Conservation (phyloP, 2,888 invertebrate genomes). For the Drosophila prostipennis region DNA sequence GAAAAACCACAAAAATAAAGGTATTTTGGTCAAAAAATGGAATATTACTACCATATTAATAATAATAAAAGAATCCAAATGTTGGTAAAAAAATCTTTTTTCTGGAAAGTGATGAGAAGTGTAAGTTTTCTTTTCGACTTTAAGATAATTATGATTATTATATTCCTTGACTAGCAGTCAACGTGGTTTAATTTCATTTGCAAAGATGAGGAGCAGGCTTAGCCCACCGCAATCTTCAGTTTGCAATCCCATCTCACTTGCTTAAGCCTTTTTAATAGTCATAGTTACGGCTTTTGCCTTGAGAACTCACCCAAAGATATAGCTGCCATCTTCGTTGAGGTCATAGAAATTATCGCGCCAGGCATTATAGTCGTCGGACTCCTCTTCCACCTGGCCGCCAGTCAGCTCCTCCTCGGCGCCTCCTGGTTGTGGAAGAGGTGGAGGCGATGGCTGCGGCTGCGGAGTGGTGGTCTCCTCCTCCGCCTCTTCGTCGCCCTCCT, state of each 20-base stretch:
- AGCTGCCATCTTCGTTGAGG: constrained; percentile 66
- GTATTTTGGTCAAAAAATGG: too few relatives aligned
- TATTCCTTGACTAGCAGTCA: too few relatives aligned
- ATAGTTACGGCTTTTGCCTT: not conserved
- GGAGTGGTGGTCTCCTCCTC: constrained; percentile 9
- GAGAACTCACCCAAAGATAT: constrained; percentile 63
- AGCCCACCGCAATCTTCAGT: not conserved
- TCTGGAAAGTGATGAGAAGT: too few relatives aligned
- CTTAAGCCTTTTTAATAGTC: not conserved
- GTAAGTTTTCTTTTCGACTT: too few relatives aligned
- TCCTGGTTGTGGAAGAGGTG: not conserved
- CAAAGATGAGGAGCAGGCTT: not conserved
- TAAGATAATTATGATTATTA: too few relatives aligned
- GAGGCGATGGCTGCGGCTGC: not conserved
- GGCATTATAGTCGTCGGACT: constrained; percentile 56
- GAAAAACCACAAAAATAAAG: too few relatives aligned
- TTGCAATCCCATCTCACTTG: not conserved
- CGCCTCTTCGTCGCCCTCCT: constrained; percentile 36
- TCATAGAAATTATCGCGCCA: constrained; percentile 71
- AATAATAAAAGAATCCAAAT: too few relatives aligned
- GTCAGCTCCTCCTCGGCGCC: not conserved
- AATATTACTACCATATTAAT: too few relatives aligned
- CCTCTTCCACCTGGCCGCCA: constrained; percentile 9
- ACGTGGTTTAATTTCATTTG: not conserved
- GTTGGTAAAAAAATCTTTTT: too few relatives aligned